Evolutionary conservation across 2,888 invertebrate genomes (phyloP).

Genomic region (Hyposoter didymator): DNA sequence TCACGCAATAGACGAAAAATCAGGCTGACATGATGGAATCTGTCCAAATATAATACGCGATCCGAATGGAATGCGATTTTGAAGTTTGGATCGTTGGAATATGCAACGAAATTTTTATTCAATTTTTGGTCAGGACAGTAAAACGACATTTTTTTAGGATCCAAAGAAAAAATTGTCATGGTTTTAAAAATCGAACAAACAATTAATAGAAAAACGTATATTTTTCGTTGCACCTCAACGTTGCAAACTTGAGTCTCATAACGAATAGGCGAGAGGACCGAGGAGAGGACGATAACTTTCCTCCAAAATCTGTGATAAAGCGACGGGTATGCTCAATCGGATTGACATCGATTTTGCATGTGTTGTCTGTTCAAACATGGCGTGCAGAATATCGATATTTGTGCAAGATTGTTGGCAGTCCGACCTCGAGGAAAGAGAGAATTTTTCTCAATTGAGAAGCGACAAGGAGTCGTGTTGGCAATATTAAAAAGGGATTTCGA

Average conservation of each 20-base stretch:
- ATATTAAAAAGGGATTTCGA: conserved; percentile 66
- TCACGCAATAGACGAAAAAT: not conserved
- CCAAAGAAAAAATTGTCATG: no score
- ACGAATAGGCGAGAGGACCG: no score
- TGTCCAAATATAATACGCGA: not conserved
- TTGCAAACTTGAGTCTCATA: no score
- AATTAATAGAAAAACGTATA: no score
- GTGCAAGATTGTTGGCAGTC: conserved; percentile 16
- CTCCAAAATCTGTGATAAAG: not conserved
- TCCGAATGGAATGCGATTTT: not conserved
- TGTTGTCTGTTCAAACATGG: conserved; percentile 10
- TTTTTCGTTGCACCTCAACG: no score
- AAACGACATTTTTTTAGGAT: no score
- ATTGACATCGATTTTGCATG: not conserved
- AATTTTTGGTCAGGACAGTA: no score
- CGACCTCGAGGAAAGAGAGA: conserved; percentile 25
- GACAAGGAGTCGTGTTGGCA: conserved; percentile 17
- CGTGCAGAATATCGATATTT: conserved; percentile 37
- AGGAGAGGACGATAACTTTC: not conserved
- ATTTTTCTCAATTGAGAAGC: conserved; percentile 27
- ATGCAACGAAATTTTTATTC: no score
- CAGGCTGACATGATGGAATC: not conserved
- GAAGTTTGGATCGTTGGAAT: no score
- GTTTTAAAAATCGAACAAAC: no score
- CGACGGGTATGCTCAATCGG: not conserved